Evolutionary conservation across 1,140 invertebrate species (phyloP).

Genomic region (Arctopsyche grandis): DNA sequence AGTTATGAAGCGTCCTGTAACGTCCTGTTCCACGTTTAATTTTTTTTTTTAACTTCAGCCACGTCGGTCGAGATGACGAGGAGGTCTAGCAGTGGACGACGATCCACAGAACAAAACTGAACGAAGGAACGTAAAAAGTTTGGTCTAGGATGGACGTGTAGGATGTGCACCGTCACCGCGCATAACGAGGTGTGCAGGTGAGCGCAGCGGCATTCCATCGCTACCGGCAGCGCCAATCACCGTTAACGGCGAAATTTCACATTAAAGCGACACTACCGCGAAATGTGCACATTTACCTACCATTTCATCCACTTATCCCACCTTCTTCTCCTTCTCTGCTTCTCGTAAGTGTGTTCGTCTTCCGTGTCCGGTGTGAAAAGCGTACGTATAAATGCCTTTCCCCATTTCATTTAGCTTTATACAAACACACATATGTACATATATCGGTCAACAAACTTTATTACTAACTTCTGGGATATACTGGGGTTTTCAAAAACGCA

Average conservation of each 20-base stretch:
- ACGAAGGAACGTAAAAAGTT: background rate
- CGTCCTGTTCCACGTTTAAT: no score
- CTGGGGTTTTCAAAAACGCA: no score
- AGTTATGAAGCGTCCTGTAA: no score
- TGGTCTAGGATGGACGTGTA: constrained; percentile 37
- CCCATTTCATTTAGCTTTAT: no score
- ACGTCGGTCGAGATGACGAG: background rate
- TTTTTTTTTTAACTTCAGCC: background rate
- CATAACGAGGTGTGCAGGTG: constrained; percentile 54
- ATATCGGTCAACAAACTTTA: no score
- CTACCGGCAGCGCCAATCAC: constrained; percentile 23
- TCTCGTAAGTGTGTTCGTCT: background rate
- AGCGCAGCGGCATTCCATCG: constrained; percentile 35
- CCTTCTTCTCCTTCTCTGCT: background rate
- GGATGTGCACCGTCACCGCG: constrained; percentile 49
- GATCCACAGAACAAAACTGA: background rate
- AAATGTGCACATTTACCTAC: background rate
- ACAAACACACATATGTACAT: no score
- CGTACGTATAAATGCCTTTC: background rate
- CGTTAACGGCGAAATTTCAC: constrained; percentile 44
- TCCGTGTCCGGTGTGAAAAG: background rate
- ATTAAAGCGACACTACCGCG: background rate
- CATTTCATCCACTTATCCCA: no score
- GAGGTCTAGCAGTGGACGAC: background rate
- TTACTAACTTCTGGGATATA: no score